Evolutionary conservation across 2,888 invertebrate species (phyloP).

Genomic region (Xylophagus ater): DNA sequence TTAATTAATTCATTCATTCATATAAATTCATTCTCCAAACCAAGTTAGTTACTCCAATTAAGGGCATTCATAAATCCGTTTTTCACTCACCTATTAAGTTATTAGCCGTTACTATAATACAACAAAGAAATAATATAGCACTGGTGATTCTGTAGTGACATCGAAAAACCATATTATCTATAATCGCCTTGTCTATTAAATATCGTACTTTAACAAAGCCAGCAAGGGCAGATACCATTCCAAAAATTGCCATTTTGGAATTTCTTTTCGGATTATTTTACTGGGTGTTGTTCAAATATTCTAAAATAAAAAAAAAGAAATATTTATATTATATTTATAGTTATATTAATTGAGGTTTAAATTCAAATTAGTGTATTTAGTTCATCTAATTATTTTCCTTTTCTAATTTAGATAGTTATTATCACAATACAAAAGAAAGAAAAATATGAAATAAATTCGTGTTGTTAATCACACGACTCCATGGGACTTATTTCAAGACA

Average conservation of each 20-base stretch:
- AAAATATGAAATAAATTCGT: too few relatives aligned
- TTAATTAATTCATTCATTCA: too few relatives aligned
- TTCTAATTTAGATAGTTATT: too few relatives aligned
- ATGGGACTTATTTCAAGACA: too few relatives aligned
- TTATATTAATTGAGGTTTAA: too few relatives aligned
- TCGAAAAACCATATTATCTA: conserved; percentile 82
- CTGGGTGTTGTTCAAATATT: too few relatives aligned
- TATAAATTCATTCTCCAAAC: conserved; percentile 2
- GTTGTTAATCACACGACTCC: too few relatives aligned
- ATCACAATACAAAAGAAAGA: too few relatives aligned
- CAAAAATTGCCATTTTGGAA: conserved; percentile 61
- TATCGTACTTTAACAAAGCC: conserved; percentile 84
- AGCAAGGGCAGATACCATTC: conserved; percentile 78
- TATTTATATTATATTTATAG: neutral
- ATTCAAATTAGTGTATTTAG: too few relatives aligned
- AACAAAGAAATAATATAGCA: conserved; percentile 73
- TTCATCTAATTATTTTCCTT: too few relatives aligned
- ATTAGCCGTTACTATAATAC: conserved; percentile 80
- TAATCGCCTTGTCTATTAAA: conserved; percentile 76
- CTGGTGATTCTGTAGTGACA: conserved; percentile 82
- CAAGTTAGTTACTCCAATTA: neutral
- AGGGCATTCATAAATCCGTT: too few relatives aligned
- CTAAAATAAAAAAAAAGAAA: neutral
- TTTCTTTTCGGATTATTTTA: neutral
- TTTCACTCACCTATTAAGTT: conserved; percentile 71